Percentiles rank a stretch among this genome's conserved stretches.
Conservation (phyloP, 2,888 invertebrate species). For the Spisula solida region DNA sequence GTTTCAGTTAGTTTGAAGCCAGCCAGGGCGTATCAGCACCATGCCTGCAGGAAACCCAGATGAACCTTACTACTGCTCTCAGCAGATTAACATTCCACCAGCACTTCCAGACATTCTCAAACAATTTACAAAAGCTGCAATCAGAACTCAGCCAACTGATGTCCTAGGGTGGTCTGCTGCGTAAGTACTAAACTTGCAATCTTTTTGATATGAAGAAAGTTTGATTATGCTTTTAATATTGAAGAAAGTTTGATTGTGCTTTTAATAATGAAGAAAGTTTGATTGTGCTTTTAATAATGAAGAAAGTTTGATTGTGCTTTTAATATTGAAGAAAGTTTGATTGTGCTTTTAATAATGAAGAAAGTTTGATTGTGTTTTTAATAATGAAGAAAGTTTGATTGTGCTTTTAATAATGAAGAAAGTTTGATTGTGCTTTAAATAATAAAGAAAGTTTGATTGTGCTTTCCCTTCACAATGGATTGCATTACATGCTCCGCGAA, state of each 20-base stretch:
- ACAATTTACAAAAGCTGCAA: constrained; percentile 96
- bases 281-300: background rate
- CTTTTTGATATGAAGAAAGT: too few relatives aligned
- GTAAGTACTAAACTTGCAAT: constrained; percentile 83
- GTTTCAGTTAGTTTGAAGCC: constrained; percentile 13
- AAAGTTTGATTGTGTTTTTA: background rate
- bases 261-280: background rate
- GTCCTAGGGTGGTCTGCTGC: constrained; percentile 93
- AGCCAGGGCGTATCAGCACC: constrained; percentile 2
- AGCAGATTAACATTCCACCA: constrained; percentile 95
- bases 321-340: too few relatives aligned
- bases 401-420: background rate
- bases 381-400: background rate
- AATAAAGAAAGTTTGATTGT: background rate
- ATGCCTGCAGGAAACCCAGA: constrained; percentile 84
- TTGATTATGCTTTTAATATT: too few relatives aligned
- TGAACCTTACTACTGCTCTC: constrained; percentile 93
- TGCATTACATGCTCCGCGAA: too few relatives aligned
- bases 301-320: background rate
- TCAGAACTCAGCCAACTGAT: constrained; percentile 96
- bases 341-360: too few relatives aligned
- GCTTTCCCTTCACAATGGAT: background rate
- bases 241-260: too few relatives aligned
- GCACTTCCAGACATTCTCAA: constrained; percentile 94
- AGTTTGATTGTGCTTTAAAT: background rate